Conservation (phyloP, 2,797 vertebrate genomes). For the Ataeniobius toweri region DNA sequence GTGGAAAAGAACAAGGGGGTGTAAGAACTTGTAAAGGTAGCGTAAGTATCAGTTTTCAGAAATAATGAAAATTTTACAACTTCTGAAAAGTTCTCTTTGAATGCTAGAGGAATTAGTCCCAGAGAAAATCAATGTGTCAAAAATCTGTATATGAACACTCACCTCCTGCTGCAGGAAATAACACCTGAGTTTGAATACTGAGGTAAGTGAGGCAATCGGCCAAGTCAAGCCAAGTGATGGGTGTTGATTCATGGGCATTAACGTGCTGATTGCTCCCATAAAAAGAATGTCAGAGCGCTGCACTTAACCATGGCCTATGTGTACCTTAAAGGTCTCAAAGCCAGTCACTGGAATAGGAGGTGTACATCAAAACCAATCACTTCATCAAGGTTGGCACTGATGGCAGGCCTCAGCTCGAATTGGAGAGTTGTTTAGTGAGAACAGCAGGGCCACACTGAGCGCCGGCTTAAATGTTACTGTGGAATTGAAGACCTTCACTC, state of each 20-base stretch:
- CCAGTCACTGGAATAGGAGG: conserved; percentile 40
- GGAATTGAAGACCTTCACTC: conserved; percentile 40
- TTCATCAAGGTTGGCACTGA: conserved; percentile 50
- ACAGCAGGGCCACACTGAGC: conserved; percentile 22
- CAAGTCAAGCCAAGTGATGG: background rate
- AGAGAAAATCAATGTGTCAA: conserved; percentile 15
- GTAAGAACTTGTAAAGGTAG: background rate
- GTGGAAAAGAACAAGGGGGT: background rate
- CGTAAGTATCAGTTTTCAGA: background rate
- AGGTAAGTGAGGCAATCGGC: background rate
- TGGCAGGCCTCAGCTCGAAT: conserved; percentile 32
- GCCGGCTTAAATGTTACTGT: conserved; percentile 27
- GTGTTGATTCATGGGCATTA: conserved; percentile 38
- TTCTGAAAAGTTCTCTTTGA: conserved; percentile 15
- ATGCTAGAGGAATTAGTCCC: conserved; percentile 13
- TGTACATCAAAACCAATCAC: conserved; percentile 54
- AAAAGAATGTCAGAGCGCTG: conserved; percentile 11
- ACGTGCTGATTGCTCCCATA: conserved; percentile 43
- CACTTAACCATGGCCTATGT: conserved; percentile 22
- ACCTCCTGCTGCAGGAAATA: conserved; percentile 18
- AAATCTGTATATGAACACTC: conserved; percentile 11
- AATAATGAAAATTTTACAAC: conserved; percentile 5
- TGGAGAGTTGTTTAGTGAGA: conserved; percentile 31
- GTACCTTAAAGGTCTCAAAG: conserved; percentile 20
- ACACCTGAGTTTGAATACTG: background rate